Evolutionary conservation across 2,888 invertebrate species (phyloP), one percentile per base, ranked within the genome.

Genomic region (Lepas anatifera): DNA sequence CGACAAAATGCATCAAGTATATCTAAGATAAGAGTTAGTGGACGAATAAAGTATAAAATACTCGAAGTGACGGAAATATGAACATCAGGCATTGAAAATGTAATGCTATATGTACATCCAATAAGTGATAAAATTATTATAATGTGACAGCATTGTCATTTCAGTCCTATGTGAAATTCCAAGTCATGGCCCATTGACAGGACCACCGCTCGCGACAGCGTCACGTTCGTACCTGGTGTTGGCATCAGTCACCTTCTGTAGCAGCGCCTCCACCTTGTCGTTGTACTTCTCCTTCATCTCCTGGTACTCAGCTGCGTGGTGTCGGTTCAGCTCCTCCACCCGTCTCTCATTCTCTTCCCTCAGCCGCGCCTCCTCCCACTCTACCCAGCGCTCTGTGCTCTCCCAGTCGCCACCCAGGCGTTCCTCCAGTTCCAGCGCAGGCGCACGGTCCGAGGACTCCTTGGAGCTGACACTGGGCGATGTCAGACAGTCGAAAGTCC

Each of bases 401-500:
- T 68, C 69, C 43, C 25, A 41, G 35, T 35, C 67, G 27, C 50
- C 69, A 8, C 66, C 71, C 35, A 73, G 74, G 72, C 75, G 72
- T 71, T 75, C 70, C 46, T 74, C 75, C 63, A 64, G 64, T 37
- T 64, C 37, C 64, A 37, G 52, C 4, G 43, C 69, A 11, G 41
- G 25, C 18, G 29, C 29, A 67, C 50, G 67, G 73, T 82, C 82
- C 69, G 84, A 84, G n/a, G 87, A 87, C 77, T 89, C 89, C 81
- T 89, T 89, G 71, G 89, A 89, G 80, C 89, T 87, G 73, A 89
- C 82, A 70, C 89, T 89, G 68, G 89, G 89, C 76, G 87, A 87
- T 75, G 74, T 72, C 41, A 88, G 82, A 81, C 92, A 92, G 79
- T 92, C 92, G 80, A 89, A 92, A 81, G 91, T 89, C 63, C 92